phyloP scores from a whole-genome alignment of 37 sponge, comb jelly and placozoan genomes.

The Aphrocallistes beatrix region DNA sequence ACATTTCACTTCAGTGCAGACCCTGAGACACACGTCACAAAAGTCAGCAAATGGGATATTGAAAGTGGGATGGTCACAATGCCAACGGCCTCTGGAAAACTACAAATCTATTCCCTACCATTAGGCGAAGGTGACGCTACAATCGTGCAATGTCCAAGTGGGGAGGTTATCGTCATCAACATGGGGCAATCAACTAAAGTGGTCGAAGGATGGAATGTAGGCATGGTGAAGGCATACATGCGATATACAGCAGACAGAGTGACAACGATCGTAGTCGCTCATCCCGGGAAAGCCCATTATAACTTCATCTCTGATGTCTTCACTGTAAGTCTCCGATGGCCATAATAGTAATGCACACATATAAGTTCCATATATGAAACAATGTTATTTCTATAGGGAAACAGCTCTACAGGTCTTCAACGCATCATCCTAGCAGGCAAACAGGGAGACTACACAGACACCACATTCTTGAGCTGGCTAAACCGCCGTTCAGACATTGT shows the following conservation, averaged over 20 bases:
- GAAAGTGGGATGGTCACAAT: conserved; percentile 18
- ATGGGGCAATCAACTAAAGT: conserved; percentile 6
- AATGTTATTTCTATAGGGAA: not conserved
- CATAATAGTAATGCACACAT: not conserved
- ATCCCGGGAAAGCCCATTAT: not conserved
- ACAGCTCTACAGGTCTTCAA: not conserved
- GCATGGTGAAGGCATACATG: conserved; percentile 7
- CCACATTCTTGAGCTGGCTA: not conserved
- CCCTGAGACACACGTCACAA: not conserved
- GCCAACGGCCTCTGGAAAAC: not conserved
- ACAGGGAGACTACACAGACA: not conserved
- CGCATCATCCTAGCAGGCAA: not conserved
- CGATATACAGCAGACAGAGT: not conserved
- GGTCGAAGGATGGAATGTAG: not conserved
- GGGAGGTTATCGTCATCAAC: not conserved
- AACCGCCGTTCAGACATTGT: not conserved
- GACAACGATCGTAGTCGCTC: not conserved
- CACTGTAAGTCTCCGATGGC: not conserved
- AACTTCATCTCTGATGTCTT: not conserved
- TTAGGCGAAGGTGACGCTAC: not conserved
- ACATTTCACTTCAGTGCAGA: not conserved
- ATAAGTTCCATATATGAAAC: not conserved
- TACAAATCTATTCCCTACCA: not conserved
- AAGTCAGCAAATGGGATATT: not conserved
- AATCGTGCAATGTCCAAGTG: not conserved